Conservation (phyloP, 2,113 vertebrate genomes). For the Lethenteron reissneri region DNA sequence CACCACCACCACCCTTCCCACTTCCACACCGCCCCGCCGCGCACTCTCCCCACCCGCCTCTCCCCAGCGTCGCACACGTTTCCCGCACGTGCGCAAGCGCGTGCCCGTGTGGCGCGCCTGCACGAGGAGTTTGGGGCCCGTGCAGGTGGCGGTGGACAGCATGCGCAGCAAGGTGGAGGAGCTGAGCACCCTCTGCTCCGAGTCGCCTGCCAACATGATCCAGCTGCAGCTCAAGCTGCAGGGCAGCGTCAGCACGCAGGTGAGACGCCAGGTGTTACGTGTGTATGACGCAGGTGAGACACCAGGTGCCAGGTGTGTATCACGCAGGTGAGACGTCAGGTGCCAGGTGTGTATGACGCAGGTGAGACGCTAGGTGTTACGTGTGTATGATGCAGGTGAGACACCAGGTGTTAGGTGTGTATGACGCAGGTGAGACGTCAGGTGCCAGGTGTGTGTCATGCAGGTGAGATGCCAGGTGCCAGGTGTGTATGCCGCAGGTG, state of each 20-base stretch:
- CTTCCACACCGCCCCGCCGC: not conserved
- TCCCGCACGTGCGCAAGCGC: conserved; percentile 85
- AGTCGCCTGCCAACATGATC: conserved; percentile 96
- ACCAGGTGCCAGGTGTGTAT: no score
- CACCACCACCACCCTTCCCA: not conserved
- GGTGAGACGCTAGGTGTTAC: conserved; percentile 17
- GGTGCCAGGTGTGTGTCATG: no score
- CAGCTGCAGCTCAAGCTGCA: conserved; percentile 87
- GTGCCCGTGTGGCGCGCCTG: conserved; percentile 80
- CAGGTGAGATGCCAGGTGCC: no score
- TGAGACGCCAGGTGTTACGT: conserved; percentile 10
- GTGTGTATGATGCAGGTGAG: no score
- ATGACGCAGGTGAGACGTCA: no score
- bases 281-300: no score
- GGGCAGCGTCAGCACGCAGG: conserved; percentile 85
- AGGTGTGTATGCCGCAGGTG: conserved; percentile 20
- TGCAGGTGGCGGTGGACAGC: conserved; percentile 96
- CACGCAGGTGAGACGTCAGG: no score
- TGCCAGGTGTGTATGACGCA: conserved; percentile 10
- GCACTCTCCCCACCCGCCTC: not conserved
- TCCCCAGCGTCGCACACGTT: conserved; percentile 57
- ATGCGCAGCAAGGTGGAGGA: conserved; percentile 90
- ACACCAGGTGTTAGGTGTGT: no score
- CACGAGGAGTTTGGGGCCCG: conserved; percentile 84
- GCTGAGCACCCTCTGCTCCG: conserved; percentile 74